phyloP scores from a whole-genome alignment of 2,797 vertebrate genomes.

The Xiphophorus birchmanni region DNA sequence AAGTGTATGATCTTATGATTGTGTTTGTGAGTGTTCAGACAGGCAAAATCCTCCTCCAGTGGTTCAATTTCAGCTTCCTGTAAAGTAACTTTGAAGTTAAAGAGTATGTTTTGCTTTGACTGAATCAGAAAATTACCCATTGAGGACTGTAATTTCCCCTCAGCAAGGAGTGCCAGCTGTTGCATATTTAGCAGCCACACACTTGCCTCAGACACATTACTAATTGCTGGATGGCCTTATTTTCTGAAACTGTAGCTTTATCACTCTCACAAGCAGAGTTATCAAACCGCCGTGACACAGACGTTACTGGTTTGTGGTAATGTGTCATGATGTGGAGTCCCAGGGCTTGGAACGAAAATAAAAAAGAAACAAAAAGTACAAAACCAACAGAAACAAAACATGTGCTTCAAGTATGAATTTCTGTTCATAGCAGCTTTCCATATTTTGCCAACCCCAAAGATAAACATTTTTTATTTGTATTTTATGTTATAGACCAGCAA shows the following conservation, averaged over 20 bases:
- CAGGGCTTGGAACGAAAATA: constrained; percentile 8
- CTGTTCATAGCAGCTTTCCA: background rate
- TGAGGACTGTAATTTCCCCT: constrained; percentile 74
- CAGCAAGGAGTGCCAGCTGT: constrained; percentile 58
- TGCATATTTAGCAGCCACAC: constrained; percentile 41
- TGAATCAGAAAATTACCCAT: constrained; percentile 69
- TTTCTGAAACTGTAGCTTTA: constrained; percentile 59
- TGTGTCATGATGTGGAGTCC: constrained; percentile 38
- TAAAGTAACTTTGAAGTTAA: constrained; percentile 73
- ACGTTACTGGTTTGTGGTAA: constrained; percentile 55
- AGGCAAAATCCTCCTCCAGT: constrained; percentile 57
- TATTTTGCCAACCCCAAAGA: background rate
- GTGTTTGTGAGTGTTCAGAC: constrained; percentile 41
- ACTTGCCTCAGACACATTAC: constrained; percentile 34
- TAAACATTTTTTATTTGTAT: background rate
- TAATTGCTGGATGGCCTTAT: constrained; percentile 43
- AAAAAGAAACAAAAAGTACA: constrained; percentile 1
- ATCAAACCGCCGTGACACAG: constrained; percentile 54
- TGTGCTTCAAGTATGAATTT: background rate
- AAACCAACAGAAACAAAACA: background rate
- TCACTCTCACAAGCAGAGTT: constrained; percentile 47
- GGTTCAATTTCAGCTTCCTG: constrained; percentile 69
- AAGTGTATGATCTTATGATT: constrained; percentile 24
- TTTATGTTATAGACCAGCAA: background rate
- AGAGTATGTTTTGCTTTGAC: constrained; percentile 74